Evolutionary conservation across 1,140 invertebrate genomes (phyloP), one percentile per base, ranked within the genome.

Genomic region (Planococcus citri): DNA sequence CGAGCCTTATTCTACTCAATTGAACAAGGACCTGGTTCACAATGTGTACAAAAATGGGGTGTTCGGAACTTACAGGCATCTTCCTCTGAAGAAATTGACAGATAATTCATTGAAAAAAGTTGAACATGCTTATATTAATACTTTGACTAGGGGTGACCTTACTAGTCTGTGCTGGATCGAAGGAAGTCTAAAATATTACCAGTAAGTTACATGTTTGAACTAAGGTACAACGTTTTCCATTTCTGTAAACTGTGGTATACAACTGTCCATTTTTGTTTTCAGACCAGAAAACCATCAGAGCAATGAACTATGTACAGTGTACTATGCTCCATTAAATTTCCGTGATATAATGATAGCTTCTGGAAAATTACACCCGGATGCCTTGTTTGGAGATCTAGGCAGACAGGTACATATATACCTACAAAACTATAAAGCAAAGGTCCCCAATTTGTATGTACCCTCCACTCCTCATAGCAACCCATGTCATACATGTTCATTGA

Each of bases 311-410:
- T 97, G 94, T 78, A 83, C 81, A 71, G 94, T 98, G 9, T 91
- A 95, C 76, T 97, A 94, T 79, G 88, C 95, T 4, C 89, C 95
- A 24, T 83, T 98, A 2, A 98, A 98, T 79, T 98, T 98, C 87
- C 86, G 95, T 71, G 95, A 98, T 78, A 88, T 98, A 41, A 98
- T 98, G 95, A 80, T 98, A 73, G 94, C 95, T 1, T 94, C 92
- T 25, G 95, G 95, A 72, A 96, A 97, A 80, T 82, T 98, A 37
- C 90, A 94, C 27, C 92, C 93, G 24, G 95, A 98, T 82, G 92
- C 95, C 38, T 82, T 98, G 51, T 94, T 95, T 41, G 91, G 91
- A 73, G 85, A 91, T 76, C 78, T 91, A 51, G 88, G 88, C n/a
- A 85, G 85, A 71, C 76, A 77, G 72, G 75, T 76, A 73, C n/a